Evolutionary conservation across 2,888 invertebrate species (phyloP).

Genomic region (Hipparchia sbordonii): DNA sequence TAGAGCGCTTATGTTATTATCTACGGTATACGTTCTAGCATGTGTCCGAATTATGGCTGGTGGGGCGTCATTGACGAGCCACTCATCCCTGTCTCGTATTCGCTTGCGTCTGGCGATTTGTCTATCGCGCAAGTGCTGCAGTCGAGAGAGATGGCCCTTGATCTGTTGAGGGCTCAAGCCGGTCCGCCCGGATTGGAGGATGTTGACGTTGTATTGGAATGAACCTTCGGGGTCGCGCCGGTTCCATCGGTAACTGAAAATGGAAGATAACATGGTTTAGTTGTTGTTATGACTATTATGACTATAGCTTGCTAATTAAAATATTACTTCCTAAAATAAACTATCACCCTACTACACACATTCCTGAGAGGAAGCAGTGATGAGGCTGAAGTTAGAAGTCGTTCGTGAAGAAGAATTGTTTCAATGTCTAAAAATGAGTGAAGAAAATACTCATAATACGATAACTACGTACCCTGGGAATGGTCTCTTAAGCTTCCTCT

Average conservation of each 20-base stretch:
- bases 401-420: no score
- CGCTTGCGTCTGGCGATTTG: slow-evolving; percentile 67
- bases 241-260: slow-evolving; percentile 72
- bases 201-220: slow-evolving; percentile 67
- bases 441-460: no score
- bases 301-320: not conserved
- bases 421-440: no score
- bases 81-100: slow-evolving; percentile 58
- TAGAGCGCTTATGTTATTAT: slow-evolving; percentile 79
- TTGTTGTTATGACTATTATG: no score
- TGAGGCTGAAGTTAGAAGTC: no score
- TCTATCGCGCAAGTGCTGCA: slow-evolving; percentile 69
- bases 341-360: no score
- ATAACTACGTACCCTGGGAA: slow-evolving; percentile 68
- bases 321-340: no score
- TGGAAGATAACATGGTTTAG: not conserved
- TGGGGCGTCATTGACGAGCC: slow-evolving; percentile 66
- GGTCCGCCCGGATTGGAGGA: slow-evolving; percentile 70
- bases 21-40: slow-evolving; percentile 79
- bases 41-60: slow-evolving; percentile 74
- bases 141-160: slow-evolving; percentile 65
- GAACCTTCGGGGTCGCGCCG: slow-evolving; percentile 75
- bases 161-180: slow-evolving; percentile 70
- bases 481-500: slow-evolving; percentile 65
- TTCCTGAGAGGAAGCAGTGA: no score